Base-by-base conservation (phyloP, 2,113 vertebrate species). In the Hipposideros armiger region DNA sequence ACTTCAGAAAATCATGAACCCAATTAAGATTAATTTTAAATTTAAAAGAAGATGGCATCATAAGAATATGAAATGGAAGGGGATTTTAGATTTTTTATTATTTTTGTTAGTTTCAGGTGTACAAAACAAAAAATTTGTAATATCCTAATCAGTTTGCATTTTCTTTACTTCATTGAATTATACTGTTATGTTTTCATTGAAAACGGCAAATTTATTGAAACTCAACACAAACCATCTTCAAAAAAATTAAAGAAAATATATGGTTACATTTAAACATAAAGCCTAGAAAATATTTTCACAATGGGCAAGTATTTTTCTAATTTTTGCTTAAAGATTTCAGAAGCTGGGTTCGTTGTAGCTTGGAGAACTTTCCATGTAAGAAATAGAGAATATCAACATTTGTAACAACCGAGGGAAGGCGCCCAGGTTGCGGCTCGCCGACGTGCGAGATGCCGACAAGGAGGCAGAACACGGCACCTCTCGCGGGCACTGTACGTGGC, bases 11-110 rank as follows among this genome's bases (percentile, higher is more conserved):
- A 97, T 50, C 47, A 70, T 78, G 84, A 93, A 95, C 20, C 28
- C 40, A 87, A 95, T 92, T 95, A 96, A 95, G 64, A 92, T 84
- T 84, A 87, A 96, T 94, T 96, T 96, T 85, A 93, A 90, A 96
- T 73, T 47, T 10, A 47, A 67, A 88, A 88, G 76, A 76, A 72
- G 16, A 19, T 87, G 66, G 60, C 16, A 87, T 94, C 72, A 26
- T 87, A 30, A 60, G 40, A 85, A 30, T 42, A 87, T 58, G 52
- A 81, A 74, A 60, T 2, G 1, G 74, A 56, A 96, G 80, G 84
- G 67, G 70, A 36, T 36, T 36, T 36, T 36, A 36, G 36, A 36
- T 36, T 36, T 36, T 36, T 36, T 36, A 36, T 36, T 36, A 36
- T 36, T 36, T 36, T 36, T 36, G 36, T 36, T 36, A 36, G 36